Conservation (phyloP, 2,113 vertebrate species). For the Mesembrinibis cayennensis region DNA sequence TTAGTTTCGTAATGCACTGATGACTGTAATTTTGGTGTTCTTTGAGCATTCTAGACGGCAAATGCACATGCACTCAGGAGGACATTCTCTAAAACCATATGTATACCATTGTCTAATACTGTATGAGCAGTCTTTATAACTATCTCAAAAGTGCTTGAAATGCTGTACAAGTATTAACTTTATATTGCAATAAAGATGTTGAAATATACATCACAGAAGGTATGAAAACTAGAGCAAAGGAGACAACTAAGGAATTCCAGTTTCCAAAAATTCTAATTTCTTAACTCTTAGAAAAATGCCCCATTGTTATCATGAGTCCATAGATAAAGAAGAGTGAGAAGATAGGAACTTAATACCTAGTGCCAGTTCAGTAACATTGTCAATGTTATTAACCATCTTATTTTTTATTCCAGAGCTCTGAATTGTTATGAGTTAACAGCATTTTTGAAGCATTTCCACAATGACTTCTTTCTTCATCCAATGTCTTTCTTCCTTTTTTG, state of each 20-base stretch:
- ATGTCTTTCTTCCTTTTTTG: neutral
- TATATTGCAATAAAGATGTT: neutral
- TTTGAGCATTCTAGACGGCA: neutral
- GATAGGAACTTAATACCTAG: neutral
- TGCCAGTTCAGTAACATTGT: neutral
- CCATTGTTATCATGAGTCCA: rapidly evolving
- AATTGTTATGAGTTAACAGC: neutral
- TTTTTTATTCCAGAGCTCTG: neutral
- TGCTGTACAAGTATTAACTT: neutral
- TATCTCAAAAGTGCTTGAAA: neutral
- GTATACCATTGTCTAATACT: neutral
- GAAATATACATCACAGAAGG: neutral
- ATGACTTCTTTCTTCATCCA: neutral
- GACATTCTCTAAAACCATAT: neutral
- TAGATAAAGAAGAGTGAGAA: neutral
- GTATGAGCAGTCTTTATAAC: neutral
- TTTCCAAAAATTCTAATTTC: neutral
- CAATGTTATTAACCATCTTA: neutral
- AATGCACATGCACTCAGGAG: neutral
- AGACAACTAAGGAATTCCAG: neutral
- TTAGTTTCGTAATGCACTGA: neutral
- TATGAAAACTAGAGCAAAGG: neutral
- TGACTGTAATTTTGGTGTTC: neutral
- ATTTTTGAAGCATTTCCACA: neutral
- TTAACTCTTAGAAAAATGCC: neutral